Conservation (phyloP, 2,113 vertebrate species). For the Oryctolagus cuniculus region DNA sequence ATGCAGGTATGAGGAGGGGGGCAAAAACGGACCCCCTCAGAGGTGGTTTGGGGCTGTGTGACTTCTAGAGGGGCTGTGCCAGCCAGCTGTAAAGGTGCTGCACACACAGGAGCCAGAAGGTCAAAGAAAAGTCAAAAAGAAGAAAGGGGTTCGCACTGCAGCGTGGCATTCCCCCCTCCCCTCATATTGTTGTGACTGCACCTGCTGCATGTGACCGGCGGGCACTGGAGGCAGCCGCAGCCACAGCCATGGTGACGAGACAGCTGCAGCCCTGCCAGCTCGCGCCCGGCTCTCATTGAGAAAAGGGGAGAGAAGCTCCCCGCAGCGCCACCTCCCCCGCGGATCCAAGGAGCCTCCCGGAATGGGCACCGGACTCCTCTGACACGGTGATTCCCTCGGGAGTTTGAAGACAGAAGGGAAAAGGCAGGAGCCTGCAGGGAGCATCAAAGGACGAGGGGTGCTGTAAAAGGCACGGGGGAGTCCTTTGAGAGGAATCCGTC, state of each 20-base stretch:
- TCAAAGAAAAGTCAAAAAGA: slow-evolving; percentile 83
- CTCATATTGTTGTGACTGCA: slow-evolving; percentile 67
- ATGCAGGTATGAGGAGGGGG: neutral
- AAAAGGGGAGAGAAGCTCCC: slow-evolving; percentile 54
- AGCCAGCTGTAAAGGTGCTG: slow-evolving; percentile 52
- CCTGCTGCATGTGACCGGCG: slow-evolving; percentile 81
- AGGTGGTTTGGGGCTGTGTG: neutral
- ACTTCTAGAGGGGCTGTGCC: neutral
- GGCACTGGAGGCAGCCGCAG: slow-evolving; percentile 62
- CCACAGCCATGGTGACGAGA: slow-evolving; percentile 55
- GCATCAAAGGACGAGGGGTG: slow-evolving; percentile 67
- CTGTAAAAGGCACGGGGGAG: slow-evolving; percentile 34
- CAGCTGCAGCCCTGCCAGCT: slow-evolving; percentile 67
- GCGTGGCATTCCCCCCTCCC: neutral
- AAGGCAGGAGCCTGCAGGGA: slow-evolving; percentile 75
- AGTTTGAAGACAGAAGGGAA: slow-evolving; percentile 75
- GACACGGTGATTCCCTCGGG: slow-evolving; percentile 57
- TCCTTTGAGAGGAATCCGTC: slow-evolving; percentile 69
- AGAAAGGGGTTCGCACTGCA: slow-evolving; percentile 8
- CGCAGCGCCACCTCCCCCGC: slow-evolving; percentile 22
- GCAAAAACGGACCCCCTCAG: neutral
- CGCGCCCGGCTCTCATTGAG: slow-evolving; percentile 68
- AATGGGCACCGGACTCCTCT: slow-evolving; percentile 55
- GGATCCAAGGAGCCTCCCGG: slow-evolving; percentile 64
- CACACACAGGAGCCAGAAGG: slow-evolving; percentile 71